These are phyloP conservation scores for Laspeyria flexula DNA, from an alignment of 2,888 invertebrate species.

Conservation along the genomic window DNA sequence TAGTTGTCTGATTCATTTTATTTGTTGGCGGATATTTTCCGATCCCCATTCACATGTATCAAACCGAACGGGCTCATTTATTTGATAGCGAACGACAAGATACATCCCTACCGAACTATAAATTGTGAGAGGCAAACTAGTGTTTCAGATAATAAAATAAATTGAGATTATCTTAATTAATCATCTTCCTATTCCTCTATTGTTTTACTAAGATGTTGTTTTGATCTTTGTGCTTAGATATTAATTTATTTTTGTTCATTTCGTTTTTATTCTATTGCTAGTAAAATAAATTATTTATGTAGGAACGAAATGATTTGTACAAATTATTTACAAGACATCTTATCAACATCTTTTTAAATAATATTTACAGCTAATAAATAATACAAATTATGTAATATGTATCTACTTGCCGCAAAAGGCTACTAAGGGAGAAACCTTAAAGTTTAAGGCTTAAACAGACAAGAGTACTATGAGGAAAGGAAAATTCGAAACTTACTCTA, in stretches of 20 bases:
- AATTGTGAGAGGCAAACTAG: constrained; percentile 48
- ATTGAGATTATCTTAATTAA: constrained; percentile 49
- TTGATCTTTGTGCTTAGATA: background rate
- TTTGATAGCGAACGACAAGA: constrained; percentile 75
- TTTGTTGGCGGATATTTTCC: constrained; percentile 76
- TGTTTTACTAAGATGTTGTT: constrained; percentile 4
- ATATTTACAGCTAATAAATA: too few relatives aligned
- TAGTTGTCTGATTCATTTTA: constrained; percentile 74
- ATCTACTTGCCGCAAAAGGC: too few relatives aligned
- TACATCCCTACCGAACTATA: constrained; percentile 61
- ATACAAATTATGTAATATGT: too few relatives aligned
- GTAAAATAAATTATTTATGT: background rate
- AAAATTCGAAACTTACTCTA: too few relatives aligned
- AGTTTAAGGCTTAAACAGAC: too few relatives aligned
- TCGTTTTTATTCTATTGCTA: background rate
- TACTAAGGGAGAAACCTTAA: too few relatives aligned
- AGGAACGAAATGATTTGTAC: too few relatives aligned
- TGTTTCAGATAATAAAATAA: constrained; percentile 47
- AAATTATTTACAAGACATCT: too few relatives aligned
- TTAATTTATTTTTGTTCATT: background rate
- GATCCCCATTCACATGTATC: constrained; percentile 82
- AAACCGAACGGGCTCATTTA: constrained; percentile 82
- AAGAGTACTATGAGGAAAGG: too few relatives aligned
- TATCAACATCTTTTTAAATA: too few relatives aligned
- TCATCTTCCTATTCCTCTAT: constrained; percentile 39